Percentiles rank a stretch among this genome's conserved stretches.
phyloP scores from a whole-genome alignment of 2,888 invertebrate genomes.

The Vanessa cardui region DNA sequence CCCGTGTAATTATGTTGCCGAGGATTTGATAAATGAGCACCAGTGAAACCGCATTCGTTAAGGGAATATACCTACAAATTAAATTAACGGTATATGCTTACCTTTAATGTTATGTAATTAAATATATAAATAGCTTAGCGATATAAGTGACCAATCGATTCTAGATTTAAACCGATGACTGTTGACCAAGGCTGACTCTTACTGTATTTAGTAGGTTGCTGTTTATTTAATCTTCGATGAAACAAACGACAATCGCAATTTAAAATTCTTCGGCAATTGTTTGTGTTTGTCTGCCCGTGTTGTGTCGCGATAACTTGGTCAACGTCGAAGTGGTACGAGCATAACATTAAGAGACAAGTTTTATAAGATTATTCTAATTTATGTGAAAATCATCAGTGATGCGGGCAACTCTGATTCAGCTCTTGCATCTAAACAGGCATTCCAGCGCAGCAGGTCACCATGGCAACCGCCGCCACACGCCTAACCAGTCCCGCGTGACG shows the following conservation, averaged over 20 bases:
- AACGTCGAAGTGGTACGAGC: background rate
- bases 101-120: conserved; percentile 1
- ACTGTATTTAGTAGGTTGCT: no score
- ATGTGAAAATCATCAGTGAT: conserved; percentile 65
- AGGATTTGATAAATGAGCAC: conserved; percentile 29
- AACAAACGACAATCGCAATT: no score
- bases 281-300: background rate
- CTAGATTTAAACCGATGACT: no score
- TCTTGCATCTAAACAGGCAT: conserved; percentile 55
- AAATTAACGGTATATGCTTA: conserved; percentile 3
- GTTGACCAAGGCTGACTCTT: no score
- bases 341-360: conserved; percentile 14
- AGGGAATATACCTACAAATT: conserved; percentile 11
- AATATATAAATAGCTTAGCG: background rate
- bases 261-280: background rate
- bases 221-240: no score
- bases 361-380: conserved; percentile 51
- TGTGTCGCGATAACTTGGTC: conserved; percentile 1
- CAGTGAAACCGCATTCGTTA: conserved; percentile 4
- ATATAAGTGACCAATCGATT: background rate
- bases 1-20: conserved; percentile 33
- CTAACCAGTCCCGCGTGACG: conserved; percentile 55
- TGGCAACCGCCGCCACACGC: conserved; percentile 76
- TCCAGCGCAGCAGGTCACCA: conserved; percentile 81
- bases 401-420: conserved; percentile 64